These are phyloP conservation scores for Tyto alba DNA, from an alignment of 2,113 vertebrate genomes.

Conservation along the genomic window DNA sequence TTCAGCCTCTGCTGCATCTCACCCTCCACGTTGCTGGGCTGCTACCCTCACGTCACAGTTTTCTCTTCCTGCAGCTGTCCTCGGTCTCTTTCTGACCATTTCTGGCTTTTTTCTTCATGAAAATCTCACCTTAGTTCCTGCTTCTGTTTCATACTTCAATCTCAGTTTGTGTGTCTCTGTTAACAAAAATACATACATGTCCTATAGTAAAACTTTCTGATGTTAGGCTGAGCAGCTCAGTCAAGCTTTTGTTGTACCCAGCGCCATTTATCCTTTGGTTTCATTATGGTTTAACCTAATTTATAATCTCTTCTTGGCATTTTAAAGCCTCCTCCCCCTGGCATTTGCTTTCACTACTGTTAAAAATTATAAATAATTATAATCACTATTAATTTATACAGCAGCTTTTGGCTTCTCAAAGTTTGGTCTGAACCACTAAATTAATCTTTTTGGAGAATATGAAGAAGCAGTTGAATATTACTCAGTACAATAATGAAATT, in stretches of 20 bases:
- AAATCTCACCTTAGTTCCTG: background rate
- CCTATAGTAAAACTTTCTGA: background rate
- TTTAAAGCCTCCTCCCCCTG: background rate
- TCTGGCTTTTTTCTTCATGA: background rate
- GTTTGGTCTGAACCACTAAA: background rate
- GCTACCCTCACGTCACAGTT: accelerated
- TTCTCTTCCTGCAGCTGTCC: background rate
- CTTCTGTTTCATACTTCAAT: background rate
- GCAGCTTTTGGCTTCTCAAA: background rate
- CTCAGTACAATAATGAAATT: background rate
- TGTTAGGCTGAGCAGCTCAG: background rate
- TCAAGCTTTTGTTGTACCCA: background rate
- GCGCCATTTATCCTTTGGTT: background rate
- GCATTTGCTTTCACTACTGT: background rate
- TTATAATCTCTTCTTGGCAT: background rate
- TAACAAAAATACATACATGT: background rate
- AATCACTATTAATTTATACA: background rate
- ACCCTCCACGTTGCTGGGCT: background rate
- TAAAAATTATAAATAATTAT: background rate
- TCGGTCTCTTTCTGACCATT: background rate
- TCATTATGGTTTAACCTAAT: background rate
- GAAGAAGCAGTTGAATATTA: background rate
- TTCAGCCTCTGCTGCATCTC: background rate
- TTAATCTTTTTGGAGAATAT: background rate
- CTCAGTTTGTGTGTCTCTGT: background rate